Conservation (phyloP, 1,140 invertebrate genomes). For the Anagrus nilaparvatae region DNA sequence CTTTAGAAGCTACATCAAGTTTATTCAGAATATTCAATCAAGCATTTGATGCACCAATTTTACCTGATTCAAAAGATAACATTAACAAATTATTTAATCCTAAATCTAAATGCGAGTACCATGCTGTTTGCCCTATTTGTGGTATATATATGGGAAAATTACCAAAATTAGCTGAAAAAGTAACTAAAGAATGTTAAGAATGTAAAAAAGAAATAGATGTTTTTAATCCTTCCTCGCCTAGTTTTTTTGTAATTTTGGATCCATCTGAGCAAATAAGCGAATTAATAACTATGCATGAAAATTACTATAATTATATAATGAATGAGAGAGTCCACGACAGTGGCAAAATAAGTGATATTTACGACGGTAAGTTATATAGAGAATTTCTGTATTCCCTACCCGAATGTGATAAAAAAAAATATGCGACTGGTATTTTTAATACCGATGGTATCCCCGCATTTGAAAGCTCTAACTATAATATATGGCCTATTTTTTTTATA, state of each 20-base stretch:
- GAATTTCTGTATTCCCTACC: not conserved
- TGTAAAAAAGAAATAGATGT: not conserved
- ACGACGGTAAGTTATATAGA: conserved; percentile 5
- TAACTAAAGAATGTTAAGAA: not conserved
- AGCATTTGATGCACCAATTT: too few species aligned
- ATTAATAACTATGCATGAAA: not conserved
- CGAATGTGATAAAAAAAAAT: not conserved
- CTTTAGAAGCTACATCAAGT: too few species aligned
- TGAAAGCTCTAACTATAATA: not conserved
- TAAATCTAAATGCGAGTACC: too few species aligned
- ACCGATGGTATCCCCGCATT: conserved; percentile 7
- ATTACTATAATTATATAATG: not conserved
- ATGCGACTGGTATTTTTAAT: conserved; percentile 3
- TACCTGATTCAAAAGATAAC: too few species aligned
- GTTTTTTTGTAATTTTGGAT: conserved; percentile 7
- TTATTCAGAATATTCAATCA: too few species aligned
- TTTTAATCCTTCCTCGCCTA: not conserved
- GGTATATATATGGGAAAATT: too few species aligned
- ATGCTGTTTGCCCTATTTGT: too few species aligned
- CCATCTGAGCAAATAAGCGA: not conserved
- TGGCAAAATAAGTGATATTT: conserved; percentile 2
- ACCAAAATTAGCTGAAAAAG: too few species aligned
- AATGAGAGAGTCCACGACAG: conserved; percentile 1
- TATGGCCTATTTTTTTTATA: conserved; percentile 8
- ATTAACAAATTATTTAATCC: too few species aligned